Evolutionary conservation across 2,113 vertebrate genomes (phyloP), one percentile per base, ranked within the genome.

Genomic region (Hyla sarda): DNA sequence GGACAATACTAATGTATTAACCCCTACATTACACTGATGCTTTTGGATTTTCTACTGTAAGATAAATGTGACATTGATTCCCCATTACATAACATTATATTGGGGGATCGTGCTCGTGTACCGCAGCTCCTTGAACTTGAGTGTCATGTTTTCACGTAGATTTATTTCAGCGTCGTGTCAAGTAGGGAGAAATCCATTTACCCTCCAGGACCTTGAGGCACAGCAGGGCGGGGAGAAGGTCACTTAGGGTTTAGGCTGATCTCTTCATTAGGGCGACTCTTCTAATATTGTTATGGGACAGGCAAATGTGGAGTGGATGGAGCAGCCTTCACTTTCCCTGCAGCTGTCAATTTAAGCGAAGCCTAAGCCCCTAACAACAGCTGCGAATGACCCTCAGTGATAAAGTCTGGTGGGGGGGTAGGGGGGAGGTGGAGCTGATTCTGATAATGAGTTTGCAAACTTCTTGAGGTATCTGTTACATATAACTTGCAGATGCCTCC

Each of bases 261-360:
- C 73, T 67, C 85, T 67, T 72, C 75, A 84, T 88, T 87, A 88
- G 52, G 60, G n/a, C 0, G 30, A 13, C 76, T 87, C 82, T 77
- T 84, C 83, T 87, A 1, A 72, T 79, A 83, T 84, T 14, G 7
- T 56, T 82, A 58, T 84, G 80, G 79, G 60, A n/a, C 71, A 89
- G 90, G 90, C 92, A 91, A 92, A 90, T 93, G 91, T 83, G 88
- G 87, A 85, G 48, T 41, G 89, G 87, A 65, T 85, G 37, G 82
- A 89, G 89, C 89, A 91, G 88, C 88, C 91, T 89, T 89, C 89
- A 67, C 90, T 89, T 85, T 48, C 90, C 86, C 86, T 87, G 93
- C 94, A 95, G 94, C 94, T 95, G 94, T 92, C 91, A 86, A 88
- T 87, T 88, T 89, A 81, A 76, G 85, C 84, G 87, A 72, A 88